Conservation (phyloP, 2,888 invertebrate species). For the Dynastes grantii region DNA sequence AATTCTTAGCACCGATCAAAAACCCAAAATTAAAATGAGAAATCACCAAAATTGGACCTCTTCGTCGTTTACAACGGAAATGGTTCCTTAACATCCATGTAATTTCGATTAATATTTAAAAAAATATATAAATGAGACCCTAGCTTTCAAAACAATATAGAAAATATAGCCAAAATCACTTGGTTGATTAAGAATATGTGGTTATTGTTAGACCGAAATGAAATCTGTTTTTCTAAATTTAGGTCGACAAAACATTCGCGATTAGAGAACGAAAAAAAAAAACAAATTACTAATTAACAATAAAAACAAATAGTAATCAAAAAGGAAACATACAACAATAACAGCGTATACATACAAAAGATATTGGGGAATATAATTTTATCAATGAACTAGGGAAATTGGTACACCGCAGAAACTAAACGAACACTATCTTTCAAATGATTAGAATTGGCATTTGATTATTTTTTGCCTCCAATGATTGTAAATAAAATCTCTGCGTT, state of each 20-base stretch:
- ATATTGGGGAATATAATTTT: conserved; percentile 45
- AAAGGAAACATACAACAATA: conserved; percentile 35
- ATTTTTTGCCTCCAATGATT: conserved; percentile 29
- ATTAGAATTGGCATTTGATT: conserved; percentile 48
- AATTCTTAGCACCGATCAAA: no score
- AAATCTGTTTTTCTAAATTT: no score
- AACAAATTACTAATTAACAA: no score
- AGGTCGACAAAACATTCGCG: neutral
- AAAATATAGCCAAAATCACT: neutral
- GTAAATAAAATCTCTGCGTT: neutral
- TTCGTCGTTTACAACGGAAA: no score
- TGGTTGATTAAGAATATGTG: no score
- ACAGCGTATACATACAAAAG: conserved; percentile 31
- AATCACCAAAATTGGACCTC: no score
- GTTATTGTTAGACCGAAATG: no score
- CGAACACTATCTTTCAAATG: conserved; percentile 44
- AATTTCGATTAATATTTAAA: no score
- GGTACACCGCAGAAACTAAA: conserved; percentile 46
- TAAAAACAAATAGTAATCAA: conserved; percentile 14
- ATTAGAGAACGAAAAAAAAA: conserved; percentile 4
- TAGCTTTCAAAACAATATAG: neutral
- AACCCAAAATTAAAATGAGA: no score
- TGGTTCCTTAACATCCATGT: no score
- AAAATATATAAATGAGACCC: no score
- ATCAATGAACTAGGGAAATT: conserved; percentile 44